These are phyloP conservation scores for Caradrina kadenii DNA, from an alignment of 2,888 invertebrate species.

Conservation along the genomic window DNA sequence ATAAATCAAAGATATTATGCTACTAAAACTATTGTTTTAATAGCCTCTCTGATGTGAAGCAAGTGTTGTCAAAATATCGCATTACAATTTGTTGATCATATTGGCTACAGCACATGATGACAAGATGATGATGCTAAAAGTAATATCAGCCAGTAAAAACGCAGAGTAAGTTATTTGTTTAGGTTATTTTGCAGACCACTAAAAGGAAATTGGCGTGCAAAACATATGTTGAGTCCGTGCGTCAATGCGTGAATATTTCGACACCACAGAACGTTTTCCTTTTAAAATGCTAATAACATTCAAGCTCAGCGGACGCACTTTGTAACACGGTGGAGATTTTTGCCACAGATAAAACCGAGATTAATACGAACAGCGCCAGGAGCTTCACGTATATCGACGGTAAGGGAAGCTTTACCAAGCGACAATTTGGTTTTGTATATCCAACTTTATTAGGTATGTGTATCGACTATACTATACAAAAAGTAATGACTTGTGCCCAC, in stretches of 20 bases:
- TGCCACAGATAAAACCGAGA: slow-evolving; percentile 47
- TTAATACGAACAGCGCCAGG: slow-evolving; percentile 43
- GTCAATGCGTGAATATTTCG: slow-evolving; percentile 60
- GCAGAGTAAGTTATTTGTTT: slow-evolving; percentile 5
- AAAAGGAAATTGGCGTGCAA: slow-evolving; percentile 30
- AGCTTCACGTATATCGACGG: slow-evolving; percentile 16
- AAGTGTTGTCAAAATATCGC: neutral
- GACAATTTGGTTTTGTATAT: too few species aligned
- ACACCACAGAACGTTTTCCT: slow-evolving; percentile 35
- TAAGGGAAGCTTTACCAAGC: too few species aligned
- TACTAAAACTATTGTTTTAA: neutral
- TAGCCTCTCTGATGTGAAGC: neutral
- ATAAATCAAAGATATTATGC: too few species aligned
- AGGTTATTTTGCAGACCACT: slow-evolving; percentile 21
- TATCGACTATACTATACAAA: too few species aligned
- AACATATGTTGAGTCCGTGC: slow-evolving; percentile 49
- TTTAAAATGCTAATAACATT: slow-evolving; percentile 60
- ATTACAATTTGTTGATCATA: slow-evolving; percentile 11
- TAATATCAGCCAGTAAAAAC: neutral
- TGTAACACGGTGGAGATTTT: slow-evolving; percentile 41
- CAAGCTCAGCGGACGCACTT: slow-evolving; percentile 34
- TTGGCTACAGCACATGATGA: slow-evolving; percentile 12
- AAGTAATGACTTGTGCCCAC: too few species aligned
- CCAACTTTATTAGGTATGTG: too few species aligned
- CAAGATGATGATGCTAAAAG: neutral